phyloP scores from a whole-genome alignment of 2,888 invertebrate genomes.

The Diaphora mendica region DNA sequence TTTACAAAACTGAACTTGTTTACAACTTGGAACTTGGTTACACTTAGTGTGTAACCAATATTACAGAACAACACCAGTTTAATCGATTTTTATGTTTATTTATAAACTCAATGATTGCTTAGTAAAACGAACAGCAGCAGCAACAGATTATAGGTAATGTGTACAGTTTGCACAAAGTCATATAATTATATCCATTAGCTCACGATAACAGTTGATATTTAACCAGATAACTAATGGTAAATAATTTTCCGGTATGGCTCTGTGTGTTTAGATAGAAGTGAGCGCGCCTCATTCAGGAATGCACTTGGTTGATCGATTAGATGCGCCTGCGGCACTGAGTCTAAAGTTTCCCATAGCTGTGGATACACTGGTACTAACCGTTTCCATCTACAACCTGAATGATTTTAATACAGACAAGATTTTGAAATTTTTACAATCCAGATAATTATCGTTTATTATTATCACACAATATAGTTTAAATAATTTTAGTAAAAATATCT shows the following conservation, averaged over 20 bases:
- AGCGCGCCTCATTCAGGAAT: conserved; percentile 57
- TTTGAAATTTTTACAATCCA: conserved; percentile 3
- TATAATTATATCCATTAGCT: conserved; percentile 54
- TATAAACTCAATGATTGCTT: conserved; percentile 25
- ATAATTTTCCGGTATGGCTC: conserved; percentile 30
- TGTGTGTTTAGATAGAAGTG: conserved; percentile 30
- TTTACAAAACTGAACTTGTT: no score
- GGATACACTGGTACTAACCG: conserved; percentile 47
- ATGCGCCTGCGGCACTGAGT: conserved; percentile 63
- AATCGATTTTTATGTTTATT: conserved; percentile 33
- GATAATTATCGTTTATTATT: conserved; percentile 7
- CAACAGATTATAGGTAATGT: conserved; percentile 36
- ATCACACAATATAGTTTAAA: neutral
- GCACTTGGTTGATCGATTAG: conserved; percentile 77
- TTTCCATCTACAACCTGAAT: conserved; percentile 39
- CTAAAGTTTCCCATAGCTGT: conserved; percentile 58
- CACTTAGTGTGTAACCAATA: neutral
- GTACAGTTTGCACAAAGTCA: conserved; percentile 53
- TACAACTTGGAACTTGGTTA: no score
- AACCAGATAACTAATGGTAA: conserved; percentile 40
- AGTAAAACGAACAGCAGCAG: conserved; percentile 40
- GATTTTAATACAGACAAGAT: conserved; percentile 16
- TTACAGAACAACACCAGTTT: conserved; percentile 17
- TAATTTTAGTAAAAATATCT: conserved; percentile 24
- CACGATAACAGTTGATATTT: conserved; percentile 44